Evolutionary conservation across 2,113 vertebrate species (phyloP).

Genomic region (Paratilapia polleni): DNA sequence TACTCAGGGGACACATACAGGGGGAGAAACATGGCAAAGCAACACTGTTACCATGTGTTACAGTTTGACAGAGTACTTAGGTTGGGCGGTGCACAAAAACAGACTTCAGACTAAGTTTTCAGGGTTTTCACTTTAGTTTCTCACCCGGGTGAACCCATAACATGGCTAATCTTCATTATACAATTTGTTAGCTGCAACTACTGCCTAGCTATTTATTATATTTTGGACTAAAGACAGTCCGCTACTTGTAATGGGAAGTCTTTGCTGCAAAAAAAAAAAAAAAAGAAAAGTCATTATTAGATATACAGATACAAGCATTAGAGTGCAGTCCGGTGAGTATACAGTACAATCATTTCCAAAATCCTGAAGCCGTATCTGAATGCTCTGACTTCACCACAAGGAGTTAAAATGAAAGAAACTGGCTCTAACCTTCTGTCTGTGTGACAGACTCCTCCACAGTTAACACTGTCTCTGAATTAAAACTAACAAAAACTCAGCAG

Average conservation of each 20-base stretch:
- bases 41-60: not conserved
- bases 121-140: conserved; percentile 5
- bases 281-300: conserved; percentile 18
- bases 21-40: conserved; percentile 34
- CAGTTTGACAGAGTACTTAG: not conserved
- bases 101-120: conserved; percentile 7
- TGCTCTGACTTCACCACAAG: not conserved
- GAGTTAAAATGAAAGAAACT: conserved; percentile 8
- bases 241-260: conserved; percentile 5
- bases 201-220: conserved; percentile 29
- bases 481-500: conserved; percentile 16
- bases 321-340: conserved; percentile 38
- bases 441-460: not conserved
- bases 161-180: not conserved
- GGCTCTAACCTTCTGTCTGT: not conserved
- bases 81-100: conserved; percentile 10
- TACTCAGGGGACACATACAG: conserved; percentile 40
- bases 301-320: conserved; percentile 33
- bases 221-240: conserved; percentile 8
- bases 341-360: conserved; percentile 49
- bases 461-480: conserved; percentile 3
- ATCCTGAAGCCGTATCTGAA: conserved; percentile 7
- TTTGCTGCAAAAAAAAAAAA: conserved; percentile 12
- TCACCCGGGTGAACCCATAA: not conserved
- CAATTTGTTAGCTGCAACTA: conserved; percentile 33